These are phyloP conservation scores for Sebastes trivittatus DNA, from an alignment of 2,797 vertebrate species.

Conservation along the genomic window DNA sequence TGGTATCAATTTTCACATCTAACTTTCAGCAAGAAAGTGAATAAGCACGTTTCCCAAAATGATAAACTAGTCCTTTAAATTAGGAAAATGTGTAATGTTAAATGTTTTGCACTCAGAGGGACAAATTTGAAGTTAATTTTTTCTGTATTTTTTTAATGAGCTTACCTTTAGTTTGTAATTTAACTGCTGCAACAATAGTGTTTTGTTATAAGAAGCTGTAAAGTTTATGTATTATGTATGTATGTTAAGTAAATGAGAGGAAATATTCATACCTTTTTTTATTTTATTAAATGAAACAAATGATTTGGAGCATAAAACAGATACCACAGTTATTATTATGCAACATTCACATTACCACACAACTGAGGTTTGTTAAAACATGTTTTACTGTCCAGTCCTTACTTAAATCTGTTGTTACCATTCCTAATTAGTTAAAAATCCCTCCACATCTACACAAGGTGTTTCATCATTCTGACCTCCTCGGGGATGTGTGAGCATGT, in stretches of 20 bases:
- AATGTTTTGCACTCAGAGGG: background rate
- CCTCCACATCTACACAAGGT: background rate
- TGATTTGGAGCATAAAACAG: slow-evolving; percentile 29
- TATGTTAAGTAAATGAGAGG: background rate
- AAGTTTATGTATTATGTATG: background rate
- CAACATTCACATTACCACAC: background rate
- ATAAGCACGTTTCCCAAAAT: background rate
- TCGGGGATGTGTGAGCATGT: background rate
- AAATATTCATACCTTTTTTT: background rate
- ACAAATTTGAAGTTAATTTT: background rate
- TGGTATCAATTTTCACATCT: background rate
- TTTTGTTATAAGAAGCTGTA: background rate
- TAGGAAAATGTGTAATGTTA: background rate
- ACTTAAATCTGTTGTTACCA: background rate
- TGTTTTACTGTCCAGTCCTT: background rate
- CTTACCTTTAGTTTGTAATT: background rate
- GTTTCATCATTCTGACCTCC: background rate
- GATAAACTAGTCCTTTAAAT: background rate
- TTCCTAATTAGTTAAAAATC: background rate
- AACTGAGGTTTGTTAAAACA: background rate
- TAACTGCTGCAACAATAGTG: background rate
- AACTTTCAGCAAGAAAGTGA: background rate
- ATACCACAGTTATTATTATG: background rate
- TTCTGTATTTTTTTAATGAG: background rate
- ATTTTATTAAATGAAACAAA: slow-evolving; percentile 24